Conservation (phyloP, 2,888 invertebrate genomes). For the Ectemnius continuus region DNA sequence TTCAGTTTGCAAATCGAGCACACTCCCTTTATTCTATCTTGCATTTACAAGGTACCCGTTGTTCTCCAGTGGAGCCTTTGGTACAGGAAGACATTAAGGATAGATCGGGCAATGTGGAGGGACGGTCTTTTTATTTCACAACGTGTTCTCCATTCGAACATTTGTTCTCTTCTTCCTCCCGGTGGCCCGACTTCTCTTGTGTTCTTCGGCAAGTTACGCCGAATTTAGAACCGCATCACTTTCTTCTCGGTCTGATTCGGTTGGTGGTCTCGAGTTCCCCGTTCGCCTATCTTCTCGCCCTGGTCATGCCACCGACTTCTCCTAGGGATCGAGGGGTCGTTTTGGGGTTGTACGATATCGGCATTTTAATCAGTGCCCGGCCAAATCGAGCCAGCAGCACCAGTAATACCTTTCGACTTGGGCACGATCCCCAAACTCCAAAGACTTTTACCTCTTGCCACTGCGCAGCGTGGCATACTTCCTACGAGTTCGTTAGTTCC, state of each 20-base stretch:
- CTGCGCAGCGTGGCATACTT: neutral
- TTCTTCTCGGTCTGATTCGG: constrained; percentile 8
- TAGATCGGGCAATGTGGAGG: neutral
- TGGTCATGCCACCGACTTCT: neutral
- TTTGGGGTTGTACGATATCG: constrained; percentile 11
- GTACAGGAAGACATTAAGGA: no score
- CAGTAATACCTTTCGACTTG: no score
- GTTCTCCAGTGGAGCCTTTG: no score
- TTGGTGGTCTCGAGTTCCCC: neutral
- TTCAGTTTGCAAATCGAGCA: no score
- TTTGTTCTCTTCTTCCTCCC: neutral
- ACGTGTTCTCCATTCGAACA: constrained; percentile 4
- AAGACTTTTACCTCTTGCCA: neutral
- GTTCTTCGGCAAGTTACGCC: constrained; percentile 14
- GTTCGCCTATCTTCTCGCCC: neutral
- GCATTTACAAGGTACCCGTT: no score
- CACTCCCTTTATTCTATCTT: no score
- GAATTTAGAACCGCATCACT: constrained; percentile 20
- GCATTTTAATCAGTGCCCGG: constrained; percentile 17
- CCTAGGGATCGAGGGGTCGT: neutral
- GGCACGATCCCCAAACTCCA: neutral
- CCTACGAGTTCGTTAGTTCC: neutral
- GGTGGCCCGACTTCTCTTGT: neutral
- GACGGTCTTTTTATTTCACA: neutral
- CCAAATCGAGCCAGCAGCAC: neutral